Percentiles rank a stretch among this genome's conserved stretches.
Evolutionary conservation across 2,113 vertebrate species (phyloP).

Genomic region (Paraplagusia blochii): DNA sequence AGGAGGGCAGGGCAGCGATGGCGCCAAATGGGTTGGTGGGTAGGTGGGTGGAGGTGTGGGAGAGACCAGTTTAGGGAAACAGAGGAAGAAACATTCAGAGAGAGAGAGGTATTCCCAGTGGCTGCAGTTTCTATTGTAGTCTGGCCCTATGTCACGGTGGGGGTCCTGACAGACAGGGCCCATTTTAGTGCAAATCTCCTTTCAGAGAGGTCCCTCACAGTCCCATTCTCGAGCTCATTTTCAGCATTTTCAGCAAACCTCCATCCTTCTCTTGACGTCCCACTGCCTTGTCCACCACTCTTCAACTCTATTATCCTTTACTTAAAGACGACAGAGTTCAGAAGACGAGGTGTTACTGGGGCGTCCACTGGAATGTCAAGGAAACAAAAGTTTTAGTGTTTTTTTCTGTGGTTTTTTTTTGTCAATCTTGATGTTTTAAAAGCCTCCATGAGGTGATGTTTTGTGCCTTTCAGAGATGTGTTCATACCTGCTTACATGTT

Average conservation of each 20-base stretch:
- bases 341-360: conserved; percentile 9
- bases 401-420: conserved; percentile 3
- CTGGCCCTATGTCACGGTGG: conserved; percentile 36
- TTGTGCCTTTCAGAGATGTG: conserved; percentile 25
- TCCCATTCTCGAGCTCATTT: conserved; percentile 45
- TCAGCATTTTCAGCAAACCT: conserved; percentile 25
- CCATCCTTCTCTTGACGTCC: conserved; percentile 27
- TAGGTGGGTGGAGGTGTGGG: conserved; percentile 10
- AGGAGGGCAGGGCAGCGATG: conserved; percentile 9
- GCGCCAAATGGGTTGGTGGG: conserved; percentile 14
- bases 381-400: conserved; percentile 26
- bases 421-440: conserved; percentile 16
- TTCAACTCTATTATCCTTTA: conserved; percentile 38
- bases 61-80: conserved; percentile 23
- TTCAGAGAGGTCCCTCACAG: conserved; percentile 57
- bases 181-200: conserved; percentile 68
- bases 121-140: conserved; percentile 53
- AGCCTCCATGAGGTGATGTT: conserved; percentile 31
- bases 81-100: conserved; percentile 31
- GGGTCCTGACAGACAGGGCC: conserved; percentile 47
- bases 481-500: conserved; percentile 48
- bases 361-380: neutral
- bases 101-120: conserved; percentile 51
- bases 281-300: conserved; percentile 31
- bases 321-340: conserved; percentile 18